phyloP scores from a whole-genome alignment of 1,140 invertebrate species.

The Lasioglossum albipes region DNA sequence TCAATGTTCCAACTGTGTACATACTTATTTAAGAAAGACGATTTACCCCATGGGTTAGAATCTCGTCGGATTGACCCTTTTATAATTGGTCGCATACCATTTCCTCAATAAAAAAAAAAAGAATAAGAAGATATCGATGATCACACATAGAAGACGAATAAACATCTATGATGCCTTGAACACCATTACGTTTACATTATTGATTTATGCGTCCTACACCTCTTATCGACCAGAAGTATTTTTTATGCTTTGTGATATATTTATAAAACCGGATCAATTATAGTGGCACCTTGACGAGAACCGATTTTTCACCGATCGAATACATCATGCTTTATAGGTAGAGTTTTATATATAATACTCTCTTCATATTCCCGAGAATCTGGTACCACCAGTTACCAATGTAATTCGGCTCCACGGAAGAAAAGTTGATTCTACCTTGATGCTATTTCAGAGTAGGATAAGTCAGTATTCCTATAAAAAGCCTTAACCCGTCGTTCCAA shows the following conservation, averaged over 20 bases:
- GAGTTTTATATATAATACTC: neutral
- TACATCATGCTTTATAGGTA: neutral
- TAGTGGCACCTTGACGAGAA: neutral
- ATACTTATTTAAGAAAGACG: constrained; percentile 45
- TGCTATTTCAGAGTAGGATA: neutral
- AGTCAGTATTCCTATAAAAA: constrained; percentile 13
- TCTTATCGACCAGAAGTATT: neutral
- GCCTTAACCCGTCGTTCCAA: neutral
- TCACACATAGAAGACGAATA: constrained; percentile 47
- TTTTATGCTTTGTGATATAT: neutral
- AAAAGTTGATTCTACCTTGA: neutral
- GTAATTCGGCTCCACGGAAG: neutral
- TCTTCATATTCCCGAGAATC: neutral
- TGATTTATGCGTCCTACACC: constrained; percentile 21
- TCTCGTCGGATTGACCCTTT: constrained; percentile 16
- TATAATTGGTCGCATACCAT: constrained; percentile 38
- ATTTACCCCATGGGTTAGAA: constrained; percentile 17
- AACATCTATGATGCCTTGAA: constrained; percentile 49
- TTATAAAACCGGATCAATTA: neutral
- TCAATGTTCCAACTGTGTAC: constrained; percentile 25
- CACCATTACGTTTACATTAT: constrained; percentile 25
- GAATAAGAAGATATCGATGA: constrained; percentile 20
- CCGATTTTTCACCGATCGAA: neutral
- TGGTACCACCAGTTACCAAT: neutral
- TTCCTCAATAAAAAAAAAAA: constrained; percentile 40